Evolutionary conservation across 2,888 invertebrate species (phyloP).

Genomic region (Lacanobia oleracea): DNA sequence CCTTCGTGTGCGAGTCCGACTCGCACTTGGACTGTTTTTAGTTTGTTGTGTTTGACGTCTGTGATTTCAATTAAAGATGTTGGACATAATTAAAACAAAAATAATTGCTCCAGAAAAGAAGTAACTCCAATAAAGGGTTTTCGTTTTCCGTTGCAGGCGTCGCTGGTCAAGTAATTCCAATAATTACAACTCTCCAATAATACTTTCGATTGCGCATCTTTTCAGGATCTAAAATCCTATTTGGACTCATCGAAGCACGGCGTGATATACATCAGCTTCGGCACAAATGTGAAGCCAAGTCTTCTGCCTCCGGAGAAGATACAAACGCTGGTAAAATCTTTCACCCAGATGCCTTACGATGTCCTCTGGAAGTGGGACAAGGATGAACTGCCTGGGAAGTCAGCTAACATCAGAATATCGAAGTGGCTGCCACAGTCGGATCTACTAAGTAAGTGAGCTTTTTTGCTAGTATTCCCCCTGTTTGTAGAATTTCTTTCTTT

Average conservation of each 20-base stretch:
- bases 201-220: neutral
- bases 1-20: too few relatives aligned
- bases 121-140: too few relatives aligned
- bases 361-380: conserved; percentile 86
- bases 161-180: too few relatives aligned
- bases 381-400: conserved; percentile 75
- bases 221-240: conserved; percentile 77
- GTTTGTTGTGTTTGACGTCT: too few relatives aligned
- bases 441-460: conserved; percentile 58
- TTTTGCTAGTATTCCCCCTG: too few relatives aligned
- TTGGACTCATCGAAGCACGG: conserved; percentile 82
- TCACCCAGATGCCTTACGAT: conserved; percentile 82
- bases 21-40: too few relatives aligned
- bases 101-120: too few relatives aligned
- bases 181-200: too few relatives aligned
- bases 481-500: too few relatives aligned
- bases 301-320: conserved; percentile 74
- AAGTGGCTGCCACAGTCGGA: conserved; percentile 86
- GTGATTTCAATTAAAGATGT: too few relatives aligned
- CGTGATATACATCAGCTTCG: conserved; percentile 85
- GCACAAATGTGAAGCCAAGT: conserved; percentile 79
- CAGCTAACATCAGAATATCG: conserved; percentile 80
- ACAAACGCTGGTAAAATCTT: conserved; percentile 74
- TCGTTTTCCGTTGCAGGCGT: too few relatives aligned
- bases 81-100: too few relatives aligned